Evolutionary conservation across 2,888 invertebrate genomes (phyloP).

Genomic region (Carabus problematicus): DNA sequence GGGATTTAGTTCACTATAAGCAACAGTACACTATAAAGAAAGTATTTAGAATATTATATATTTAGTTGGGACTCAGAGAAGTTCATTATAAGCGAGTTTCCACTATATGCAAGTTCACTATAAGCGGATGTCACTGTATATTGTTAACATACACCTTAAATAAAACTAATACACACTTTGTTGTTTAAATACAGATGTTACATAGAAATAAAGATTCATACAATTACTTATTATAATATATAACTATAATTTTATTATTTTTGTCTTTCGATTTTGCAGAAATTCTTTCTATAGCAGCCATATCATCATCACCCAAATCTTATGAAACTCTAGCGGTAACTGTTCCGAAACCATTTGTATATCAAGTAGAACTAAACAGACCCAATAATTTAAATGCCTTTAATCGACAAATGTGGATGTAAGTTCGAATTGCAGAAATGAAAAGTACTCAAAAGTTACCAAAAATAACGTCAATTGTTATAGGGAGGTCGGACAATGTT

Average conservation of each 20-base stretch:
- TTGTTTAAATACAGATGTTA: background rate
- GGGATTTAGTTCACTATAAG: too few relatives aligned
- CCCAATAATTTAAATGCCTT: constrained; percentile 89
- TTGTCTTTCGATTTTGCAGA: background rate
- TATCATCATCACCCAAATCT: constrained; percentile 52
- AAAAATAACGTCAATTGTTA: constrained; percentile 48
- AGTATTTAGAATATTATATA: too few relatives aligned
- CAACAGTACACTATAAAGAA: too few relatives aligned
- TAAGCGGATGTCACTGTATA: too few relatives aligned
- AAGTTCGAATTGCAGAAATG: constrained; percentile 56
- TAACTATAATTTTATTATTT: too few relatives aligned
- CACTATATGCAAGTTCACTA: too few relatives aligned
- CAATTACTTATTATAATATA: background rate
- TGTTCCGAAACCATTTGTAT: constrained; percentile 75
- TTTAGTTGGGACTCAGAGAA: too few relatives aligned
- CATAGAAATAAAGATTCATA: background rate
- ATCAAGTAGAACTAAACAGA: constrained; percentile 87
- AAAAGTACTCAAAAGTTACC: background rate
- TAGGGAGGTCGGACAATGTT: constrained; percentile 86
- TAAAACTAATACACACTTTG: too few relatives aligned
- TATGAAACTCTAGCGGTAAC: constrained; percentile 72
- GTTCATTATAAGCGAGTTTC: too few relatives aligned
- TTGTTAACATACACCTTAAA: too few relatives aligned
- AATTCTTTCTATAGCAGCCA: constrained; percentile 39
- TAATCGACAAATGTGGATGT: constrained; percentile 83